Evolutionary conservation across 1,140 invertebrate species (phyloP).

Genomic region (Camponotus floridanus): DNA sequence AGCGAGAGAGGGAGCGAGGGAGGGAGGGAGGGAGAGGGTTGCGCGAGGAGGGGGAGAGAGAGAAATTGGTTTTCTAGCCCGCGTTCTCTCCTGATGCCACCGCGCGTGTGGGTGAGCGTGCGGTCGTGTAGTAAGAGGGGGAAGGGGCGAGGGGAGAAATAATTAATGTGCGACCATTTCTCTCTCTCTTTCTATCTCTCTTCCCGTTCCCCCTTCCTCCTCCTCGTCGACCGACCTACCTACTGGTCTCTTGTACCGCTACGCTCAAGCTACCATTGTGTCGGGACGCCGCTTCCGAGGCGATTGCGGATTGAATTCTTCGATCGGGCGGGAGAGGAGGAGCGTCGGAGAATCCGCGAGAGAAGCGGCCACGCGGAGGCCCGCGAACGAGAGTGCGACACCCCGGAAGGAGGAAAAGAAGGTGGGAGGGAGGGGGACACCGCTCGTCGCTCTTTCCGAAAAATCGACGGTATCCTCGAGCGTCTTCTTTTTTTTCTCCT

Average conservation of each 20-base stretch:
- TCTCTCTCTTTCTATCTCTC: constrained; percentile 51
- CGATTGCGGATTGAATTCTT: constrained; percentile 80
- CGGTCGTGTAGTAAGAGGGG: constrained; percentile 70
- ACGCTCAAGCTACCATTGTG: constrained; percentile 83
- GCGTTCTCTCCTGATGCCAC: constrained; percentile 56
- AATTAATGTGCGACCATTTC: constrained; percentile 83
- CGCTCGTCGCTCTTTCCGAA: no score
- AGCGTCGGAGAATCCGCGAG: neutral
- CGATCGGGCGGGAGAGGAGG: constrained; percentile 52
- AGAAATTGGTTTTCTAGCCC: constrained; percentile 75
- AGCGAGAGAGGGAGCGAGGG: constrained; percentile 5
- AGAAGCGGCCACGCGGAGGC: constrained; percentile 3
- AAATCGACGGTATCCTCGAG: neutral
- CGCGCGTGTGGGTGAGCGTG: constrained; percentile 70
- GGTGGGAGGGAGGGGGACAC: neutral
- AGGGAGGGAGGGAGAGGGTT: constrained; percentile 20
- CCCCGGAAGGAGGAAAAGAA: neutral
- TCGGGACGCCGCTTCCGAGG: constrained; percentile 83
- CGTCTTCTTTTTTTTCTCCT: no score
- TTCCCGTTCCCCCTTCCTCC: constrained; percentile 1
- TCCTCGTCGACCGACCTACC: constrained; percentile 51
- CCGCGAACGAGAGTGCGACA: neutral
- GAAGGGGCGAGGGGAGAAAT: constrained; percentile 80
- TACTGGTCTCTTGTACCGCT: constrained; percentile 77
- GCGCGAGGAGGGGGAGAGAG: constrained; percentile 39